Base-by-base conservation (phyloP, 2,113 vertebrate species). In the Alaudala cheleensis region DNA sequence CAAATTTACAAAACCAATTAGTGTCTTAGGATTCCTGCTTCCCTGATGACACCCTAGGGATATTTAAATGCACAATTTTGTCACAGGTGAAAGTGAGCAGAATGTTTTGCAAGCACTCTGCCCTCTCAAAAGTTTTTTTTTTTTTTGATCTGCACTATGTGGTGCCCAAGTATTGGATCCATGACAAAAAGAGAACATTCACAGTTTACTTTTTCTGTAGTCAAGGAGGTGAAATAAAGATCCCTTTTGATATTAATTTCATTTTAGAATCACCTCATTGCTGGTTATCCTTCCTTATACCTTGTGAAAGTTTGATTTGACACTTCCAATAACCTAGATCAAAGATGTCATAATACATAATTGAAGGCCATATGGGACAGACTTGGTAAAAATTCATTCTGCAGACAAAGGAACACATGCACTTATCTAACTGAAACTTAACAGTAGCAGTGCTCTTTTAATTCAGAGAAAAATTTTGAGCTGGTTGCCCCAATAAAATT, bases 281-380 rank as follows among this genome's bases (percentile, higher is more conserved):
- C 86, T 96, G 83, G 80, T 86, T 96, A 94, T 90, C 66, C 62
- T 91, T 90, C 76, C 79, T 88, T 65, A 88, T 76, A 95, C 92
- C 91, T 96, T 93, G 72, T 93, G 93, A 93, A 95, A 94, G 22
- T 90, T 90, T 66, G 86, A 88, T 70, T 88, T 94, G 86, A 92
- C 69, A 91, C 86, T 73, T 62, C 64, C 92, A 93, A 92, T 83
- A 96, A 94, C 50, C 72, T 50, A 93, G 91, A 95, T 94, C 80
- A 96, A 96, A 95, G 83, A 95, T 94, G 88, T 94, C 94, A 87
- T 94, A 89, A 90, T 95, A 67, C 66, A 87, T 81, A 95, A 96
- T 76, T 74, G 90, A 94, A 87, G 24, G 57, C 90, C 90, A 76
- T 89, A 40, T 69, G 81, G 84, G 61, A 93, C n/a, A 50, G 82